Evolutionary conservation across 2,113 vertebrate species (phyloP).

Genomic region (Neopipo cinnamomea): DNA sequence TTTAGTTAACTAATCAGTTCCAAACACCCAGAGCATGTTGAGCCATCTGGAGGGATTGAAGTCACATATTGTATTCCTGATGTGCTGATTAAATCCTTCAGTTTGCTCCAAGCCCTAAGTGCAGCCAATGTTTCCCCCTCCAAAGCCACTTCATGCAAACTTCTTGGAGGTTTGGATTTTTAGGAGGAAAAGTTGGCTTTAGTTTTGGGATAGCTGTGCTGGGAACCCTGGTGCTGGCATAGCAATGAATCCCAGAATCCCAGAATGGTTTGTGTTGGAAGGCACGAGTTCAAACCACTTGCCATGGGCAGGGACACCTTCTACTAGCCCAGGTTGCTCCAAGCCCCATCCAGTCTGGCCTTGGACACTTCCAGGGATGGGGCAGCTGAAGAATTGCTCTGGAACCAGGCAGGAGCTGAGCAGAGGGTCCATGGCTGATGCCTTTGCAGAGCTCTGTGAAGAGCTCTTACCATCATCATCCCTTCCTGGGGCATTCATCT

Average conservation of each 20-base stretch:
- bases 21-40: not conserved
- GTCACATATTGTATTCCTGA: not conserved
- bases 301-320: not conserved
- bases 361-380: not conserved
- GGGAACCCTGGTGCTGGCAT: not conserved
- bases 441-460: not conserved
- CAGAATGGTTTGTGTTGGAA: not conserved
- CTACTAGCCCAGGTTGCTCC: not conserved
- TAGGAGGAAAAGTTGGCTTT: not conserved
- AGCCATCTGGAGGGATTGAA: not conserved
- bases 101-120: not conserved
- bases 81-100: not conserved
- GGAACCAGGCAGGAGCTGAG: not conserved
- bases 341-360: fast-evolving
- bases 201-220: not conserved
- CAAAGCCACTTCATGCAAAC: not conserved
- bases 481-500: not conserved
- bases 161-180: not conserved
- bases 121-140: not conserved
- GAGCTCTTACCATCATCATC: not conserved
- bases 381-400: not conserved
- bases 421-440: not conserved
- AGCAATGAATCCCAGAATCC: not conserved
- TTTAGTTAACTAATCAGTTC: constrained; percentile 41
- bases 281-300: not conserved